A percentile compares a stretch with the other conserved stretches of the same genome.
Conservation (phyloP, 2,888 invertebrate genomes). For the Hedychridium roseum region DNA sequence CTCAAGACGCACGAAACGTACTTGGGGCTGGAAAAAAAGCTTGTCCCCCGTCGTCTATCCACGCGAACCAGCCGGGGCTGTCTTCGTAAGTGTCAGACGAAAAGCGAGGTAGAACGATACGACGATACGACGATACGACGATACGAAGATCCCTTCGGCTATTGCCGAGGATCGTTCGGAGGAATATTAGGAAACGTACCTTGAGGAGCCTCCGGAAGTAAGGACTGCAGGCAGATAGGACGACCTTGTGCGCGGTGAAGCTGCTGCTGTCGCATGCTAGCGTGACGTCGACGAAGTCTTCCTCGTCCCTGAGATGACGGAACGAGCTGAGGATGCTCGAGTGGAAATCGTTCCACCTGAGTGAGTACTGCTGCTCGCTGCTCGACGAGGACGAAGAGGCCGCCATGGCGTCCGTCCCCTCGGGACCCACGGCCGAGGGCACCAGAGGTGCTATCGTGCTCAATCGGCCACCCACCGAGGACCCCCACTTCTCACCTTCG, state of each 20-base stretch:
- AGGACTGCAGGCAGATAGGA: slow-evolving; percentile 92
- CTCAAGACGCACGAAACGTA: neutral
- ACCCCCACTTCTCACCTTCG: slow-evolving; percentile 32
- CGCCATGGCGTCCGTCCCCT: slow-evolving; percentile 63
- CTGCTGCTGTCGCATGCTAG: slow-evolving; percentile 90
- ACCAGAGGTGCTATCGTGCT: slow-evolving; percentile 64
- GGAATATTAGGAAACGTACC: no score
- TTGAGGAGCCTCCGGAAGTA: slow-evolving; percentile 88
- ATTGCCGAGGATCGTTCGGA: no score
- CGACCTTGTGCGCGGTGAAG: slow-evolving; percentile 90
- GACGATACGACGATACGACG: no score
- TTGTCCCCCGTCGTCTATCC: no score
- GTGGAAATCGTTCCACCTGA: slow-evolving; percentile 95
- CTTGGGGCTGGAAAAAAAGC: no score
- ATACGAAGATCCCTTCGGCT: no score
- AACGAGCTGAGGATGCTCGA: slow-evolving; percentile 90
- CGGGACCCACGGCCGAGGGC: slow-evolving; percentile 65
- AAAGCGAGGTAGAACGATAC: no score
- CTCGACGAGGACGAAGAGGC: slow-evolving; percentile 62
- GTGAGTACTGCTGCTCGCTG: slow-evolving; percentile 87
- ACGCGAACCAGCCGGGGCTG: no score
- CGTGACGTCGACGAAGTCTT: slow-evolving; percentile 93
- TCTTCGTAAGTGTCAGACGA: no score
- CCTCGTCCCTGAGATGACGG: slow-evolving; percentile 86
- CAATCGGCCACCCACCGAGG: slow-evolving; percentile 40